phyloP scores from a whole-genome alignment of 2,797 vertebrate genomes.

The Melanotaenia boesemani region DNA sequence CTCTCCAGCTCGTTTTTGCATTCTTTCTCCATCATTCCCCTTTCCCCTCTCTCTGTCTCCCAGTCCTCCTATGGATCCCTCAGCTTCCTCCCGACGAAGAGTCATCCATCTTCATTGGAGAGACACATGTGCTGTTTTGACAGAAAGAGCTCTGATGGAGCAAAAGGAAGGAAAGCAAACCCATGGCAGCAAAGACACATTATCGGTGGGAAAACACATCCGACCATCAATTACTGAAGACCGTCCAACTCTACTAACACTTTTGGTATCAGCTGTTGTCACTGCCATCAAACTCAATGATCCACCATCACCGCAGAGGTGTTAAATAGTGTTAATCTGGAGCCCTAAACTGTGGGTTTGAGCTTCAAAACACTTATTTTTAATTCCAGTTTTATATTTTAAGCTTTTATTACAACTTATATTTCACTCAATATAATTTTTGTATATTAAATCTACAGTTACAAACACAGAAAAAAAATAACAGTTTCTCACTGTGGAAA shows the following conservation, averaged over 20 bases:
- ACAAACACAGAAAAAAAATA: not conserved
- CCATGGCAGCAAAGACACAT: conserved; percentile 79
- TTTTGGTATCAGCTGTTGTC: conserved; percentile 53
- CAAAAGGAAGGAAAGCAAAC: conserved; percentile 79
- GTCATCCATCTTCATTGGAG: conserved; percentile 85
- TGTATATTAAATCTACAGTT: not conserved
- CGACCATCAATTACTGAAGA: conserved; percentile 71
- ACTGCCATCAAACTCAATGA: conserved; percentile 46
- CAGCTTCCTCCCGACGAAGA: conserved; percentile 63
- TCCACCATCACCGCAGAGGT: conserved; percentile 30
- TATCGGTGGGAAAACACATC: conserved; percentile 78
- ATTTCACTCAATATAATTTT: too few relatives aligned
- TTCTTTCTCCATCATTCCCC: conserved; percentile 26
- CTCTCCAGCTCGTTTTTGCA: conserved; percentile 31
- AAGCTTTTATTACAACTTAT: too few relatives aligned
- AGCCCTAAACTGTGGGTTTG: conserved; percentile 4
- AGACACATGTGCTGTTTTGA: conserved; percentile 85
- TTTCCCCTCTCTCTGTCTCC: conserved; percentile 11
- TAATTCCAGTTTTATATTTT: too few relatives aligned
- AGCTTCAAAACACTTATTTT: conserved; percentile 6
- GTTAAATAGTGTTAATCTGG: conserved; percentile 57
- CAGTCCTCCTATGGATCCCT: conserved; percentile 66
- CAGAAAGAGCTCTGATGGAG: conserved; percentile 78
- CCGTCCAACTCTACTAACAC: conserved; percentile 56
- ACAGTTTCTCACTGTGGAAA: not conserved